These are phyloP conservation scores for Fissipunctia ypsillon DNA, from an alignment of 2,888 invertebrate species.

Conservation along the genomic window DNA sequence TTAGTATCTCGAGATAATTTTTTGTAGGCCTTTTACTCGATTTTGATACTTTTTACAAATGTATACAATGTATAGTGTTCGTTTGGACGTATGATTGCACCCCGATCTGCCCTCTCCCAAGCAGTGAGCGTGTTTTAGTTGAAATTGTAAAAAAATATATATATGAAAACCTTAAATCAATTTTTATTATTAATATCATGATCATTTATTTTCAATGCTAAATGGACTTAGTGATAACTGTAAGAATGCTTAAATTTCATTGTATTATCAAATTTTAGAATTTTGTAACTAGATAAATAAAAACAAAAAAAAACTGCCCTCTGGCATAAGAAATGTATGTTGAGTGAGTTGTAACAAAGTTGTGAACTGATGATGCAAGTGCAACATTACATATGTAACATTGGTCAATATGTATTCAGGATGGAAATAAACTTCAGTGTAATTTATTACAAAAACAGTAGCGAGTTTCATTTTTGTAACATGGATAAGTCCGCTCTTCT, in stretches of 20 bases:
- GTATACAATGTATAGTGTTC: slow-evolving; percentile 91
- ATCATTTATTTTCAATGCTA: slow-evolving; percentile 88
- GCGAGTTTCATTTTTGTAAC: slow-evolving; percentile 68
- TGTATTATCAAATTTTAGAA: slow-evolving; percentile 87
- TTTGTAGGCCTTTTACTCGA: slow-evolving; percentile 91
- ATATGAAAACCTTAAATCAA: slow-evolving; percentile 86
- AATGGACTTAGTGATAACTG: slow-evolving; percentile 88
- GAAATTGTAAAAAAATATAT: slow-evolving; percentile 86
- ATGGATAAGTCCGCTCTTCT: neutral
- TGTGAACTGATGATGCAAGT: slow-evolving; percentile 83
- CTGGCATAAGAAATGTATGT: slow-evolving; percentile 85
- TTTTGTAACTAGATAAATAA: slow-evolving; percentile 86
- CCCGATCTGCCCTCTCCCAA: slow-evolving; percentile 77
- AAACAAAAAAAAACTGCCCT: slow-evolving; percentile 79
- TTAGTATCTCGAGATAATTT: slow-evolving; percentile 90
- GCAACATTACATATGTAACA: slow-evolving; percentile 80
- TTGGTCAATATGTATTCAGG: slow-evolving; percentile 89
- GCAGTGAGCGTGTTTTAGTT: slow-evolving; percentile 87
- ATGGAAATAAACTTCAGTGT: slow-evolving; percentile 91
- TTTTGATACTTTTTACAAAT: slow-evolving; percentile 91
- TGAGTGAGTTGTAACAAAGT: slow-evolving; percentile 87
- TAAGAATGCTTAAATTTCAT: slow-evolving; percentile 89
- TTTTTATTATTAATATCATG: slow-evolving; percentile 87
- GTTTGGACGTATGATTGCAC: slow-evolving; percentile 88
- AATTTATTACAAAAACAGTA: slow-evolving; percentile 86